Base-by-base conservation (phyloP, 2,113 vertebrate genomes). In the Bungarus multicinctus region DNA sequence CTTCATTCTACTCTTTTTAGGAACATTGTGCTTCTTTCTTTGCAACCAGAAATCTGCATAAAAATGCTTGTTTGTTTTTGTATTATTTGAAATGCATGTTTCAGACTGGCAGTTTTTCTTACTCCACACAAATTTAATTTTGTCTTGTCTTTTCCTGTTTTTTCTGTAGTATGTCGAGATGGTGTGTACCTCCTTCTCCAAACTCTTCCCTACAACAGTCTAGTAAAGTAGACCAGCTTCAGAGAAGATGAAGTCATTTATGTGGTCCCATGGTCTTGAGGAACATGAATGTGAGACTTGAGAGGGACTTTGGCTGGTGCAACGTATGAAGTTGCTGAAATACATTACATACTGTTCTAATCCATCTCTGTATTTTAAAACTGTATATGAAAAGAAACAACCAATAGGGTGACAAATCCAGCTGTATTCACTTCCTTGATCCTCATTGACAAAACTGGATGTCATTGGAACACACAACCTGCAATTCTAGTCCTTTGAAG, bases 351-450 rank as follows among this genome's bases (percentile, higher is more conserved):
- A 23, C 55, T 57, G 20, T 57, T 57, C 55, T 7, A 39, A 18
- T 43, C 18, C 20, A 85, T 43, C 7, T 85, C 30, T 52, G 27
- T 25, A 3, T 90, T 92, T 53, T 69, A 45, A 92, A 88, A 39
- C 6, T 93, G 94, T 87, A 90, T 55, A 39, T 87, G 30, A 85
- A 30, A 22, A 55, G n/a, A 55, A 34, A 85, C 45, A 87, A 53
- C 57, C 58, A 64, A 95, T 90, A 89, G 90, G 69, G 81, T 96
- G 95, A 94, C 69, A 94, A 94, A 93, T 92, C 0, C 5, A 94
- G 54, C 5, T 87, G 69, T 45, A 89, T 58, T 89, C 95, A 85
- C 22, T 39, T n/a, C 43, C 3, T 85, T 43, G 20, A 22, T 2
- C 39, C 23, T 45, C 22, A 45, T 22, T 45, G 81, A 45, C 43